Evolutionary conservation across 2,797 vertebrate species (phyloP).

Genomic region (Bufotes viridis): DNA sequence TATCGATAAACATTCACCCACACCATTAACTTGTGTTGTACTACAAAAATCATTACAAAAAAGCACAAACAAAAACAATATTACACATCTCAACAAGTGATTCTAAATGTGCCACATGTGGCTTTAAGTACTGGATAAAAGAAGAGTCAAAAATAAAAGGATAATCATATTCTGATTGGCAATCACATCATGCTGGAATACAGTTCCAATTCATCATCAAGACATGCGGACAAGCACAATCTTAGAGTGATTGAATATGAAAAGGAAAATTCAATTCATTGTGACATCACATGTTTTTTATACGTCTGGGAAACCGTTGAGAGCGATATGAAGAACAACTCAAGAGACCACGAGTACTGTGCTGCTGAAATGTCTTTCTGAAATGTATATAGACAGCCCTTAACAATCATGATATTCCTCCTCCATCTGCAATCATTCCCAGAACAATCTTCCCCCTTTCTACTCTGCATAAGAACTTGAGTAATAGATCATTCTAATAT

Average conservation of each 20-base stretch:
- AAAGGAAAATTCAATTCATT: conserved; percentile 52
- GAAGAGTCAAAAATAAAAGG: conserved; percentile 49
- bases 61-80: conserved; percentile 37
- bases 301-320: conserved; percentile 30
- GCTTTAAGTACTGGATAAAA: conserved; percentile 54
- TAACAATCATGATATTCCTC: conserved; percentile 37
- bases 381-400: conserved; percentile 46
- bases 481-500: background rate
- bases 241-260: conserved; percentile 55
- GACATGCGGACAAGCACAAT: conserved; percentile 55
- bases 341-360: conserved; percentile 39
- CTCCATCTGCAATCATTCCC: conserved; percentile 25
- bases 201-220: conserved; percentile 60
- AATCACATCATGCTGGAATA: conserved; percentile 55
- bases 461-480: conserved; percentile 15
- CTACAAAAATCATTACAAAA: conserved; percentile 26
- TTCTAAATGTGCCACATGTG: conserved; percentile 13
- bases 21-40: background rate
- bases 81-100: background rate
- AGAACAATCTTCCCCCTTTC: conserved; percentile 19
- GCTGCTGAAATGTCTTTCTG: conserved; percentile 30
- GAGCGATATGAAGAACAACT: conserved; percentile 44
- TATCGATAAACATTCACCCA: background rate
- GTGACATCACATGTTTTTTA: conserved; percentile 54
- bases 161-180: conserved; percentile 57